Conservation (phyloP, 2,797 vertebrate species). For the Scolopax bukidnonensis region DNA sequence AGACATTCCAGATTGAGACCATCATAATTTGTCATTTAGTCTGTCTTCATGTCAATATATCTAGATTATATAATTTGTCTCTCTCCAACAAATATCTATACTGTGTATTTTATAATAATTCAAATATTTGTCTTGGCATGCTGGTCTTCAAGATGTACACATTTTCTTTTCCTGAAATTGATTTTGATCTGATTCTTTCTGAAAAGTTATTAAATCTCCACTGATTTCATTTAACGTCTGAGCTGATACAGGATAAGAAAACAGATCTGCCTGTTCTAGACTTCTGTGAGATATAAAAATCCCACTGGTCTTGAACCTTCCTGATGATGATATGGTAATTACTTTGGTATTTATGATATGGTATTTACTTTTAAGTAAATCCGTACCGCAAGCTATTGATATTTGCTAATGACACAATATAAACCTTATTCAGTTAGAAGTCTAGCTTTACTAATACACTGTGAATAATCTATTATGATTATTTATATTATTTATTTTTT, state of each 20-base stretch:
- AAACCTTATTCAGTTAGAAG: background rate
- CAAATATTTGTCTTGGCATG: background rate
- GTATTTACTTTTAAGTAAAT: background rate
- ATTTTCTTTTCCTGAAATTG: background rate
- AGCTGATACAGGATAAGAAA: background rate
- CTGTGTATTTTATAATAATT: background rate
- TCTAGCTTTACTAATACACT: background rate
- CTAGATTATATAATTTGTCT: background rate
- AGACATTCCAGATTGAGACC: background rate
- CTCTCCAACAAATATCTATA: background rate
- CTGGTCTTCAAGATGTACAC: background rate
- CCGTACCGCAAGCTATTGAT: background rate
- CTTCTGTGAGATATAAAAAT: background rate
- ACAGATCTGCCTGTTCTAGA: background rate
- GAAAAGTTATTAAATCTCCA: background rate
- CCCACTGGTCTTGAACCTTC: background rate
- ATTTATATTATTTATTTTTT: background rate
- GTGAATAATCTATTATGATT: background rate
- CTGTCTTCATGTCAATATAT: background rate
- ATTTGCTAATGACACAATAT: background rate
- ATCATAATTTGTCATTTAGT: background rate
- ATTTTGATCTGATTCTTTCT: background rate
- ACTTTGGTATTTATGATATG: background rate
- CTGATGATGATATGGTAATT: background rate
- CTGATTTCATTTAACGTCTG: background rate